Conservation (phyloP, 64 coral and sea anemone genomes). For the Stichodactyla mertensii region DNA sequence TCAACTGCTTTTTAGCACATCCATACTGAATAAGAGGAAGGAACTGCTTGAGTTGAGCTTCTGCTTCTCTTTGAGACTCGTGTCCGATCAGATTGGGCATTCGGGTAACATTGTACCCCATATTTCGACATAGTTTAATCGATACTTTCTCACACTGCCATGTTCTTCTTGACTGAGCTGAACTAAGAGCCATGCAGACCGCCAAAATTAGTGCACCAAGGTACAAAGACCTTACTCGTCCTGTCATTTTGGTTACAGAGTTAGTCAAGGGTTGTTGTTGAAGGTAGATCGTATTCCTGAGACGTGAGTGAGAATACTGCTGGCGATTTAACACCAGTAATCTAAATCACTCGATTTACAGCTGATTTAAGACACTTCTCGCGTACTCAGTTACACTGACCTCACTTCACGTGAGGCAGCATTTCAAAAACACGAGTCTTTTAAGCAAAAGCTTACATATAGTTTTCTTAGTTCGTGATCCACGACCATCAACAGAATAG, state of each 20-base stretch:
- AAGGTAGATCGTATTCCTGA: not conserved
- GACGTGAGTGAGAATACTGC: not conserved
- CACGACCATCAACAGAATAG: constrained; percentile 23
- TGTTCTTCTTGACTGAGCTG: constrained; percentile 38
- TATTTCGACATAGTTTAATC: constrained; percentile 38
- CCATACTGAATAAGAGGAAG: constrained; percentile 51
- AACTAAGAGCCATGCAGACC: constrained; percentile 15
- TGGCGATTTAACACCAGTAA: not conserved
- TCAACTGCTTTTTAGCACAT: constrained; percentile 59
- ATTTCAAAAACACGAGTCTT: not conserved
- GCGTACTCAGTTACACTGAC: not conserved
- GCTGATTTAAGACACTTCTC: not conserved
- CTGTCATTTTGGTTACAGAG: not conserved
- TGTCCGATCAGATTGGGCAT: constrained; percentile 87
- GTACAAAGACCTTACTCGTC: not conserved
- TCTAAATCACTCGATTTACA: not conserved
- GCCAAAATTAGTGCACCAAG: constrained; percentile 30
- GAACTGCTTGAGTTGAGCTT: constrained; percentile 47
- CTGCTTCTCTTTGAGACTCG: constrained; percentile 68
- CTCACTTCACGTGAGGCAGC: not conserved
- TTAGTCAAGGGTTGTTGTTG: not conserved
- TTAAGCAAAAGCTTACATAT: not conserved
- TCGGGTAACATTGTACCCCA: constrained; percentile 83
- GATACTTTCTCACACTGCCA: constrained; percentile 83
- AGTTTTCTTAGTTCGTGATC: constrained; percentile 4